Percentiles rank a stretch among this genome's conserved stretches.
Evolutionary conservation across 2,113 vertebrate genomes (phyloP).

Genomic region (Oreochromis niloticus): DNA sequence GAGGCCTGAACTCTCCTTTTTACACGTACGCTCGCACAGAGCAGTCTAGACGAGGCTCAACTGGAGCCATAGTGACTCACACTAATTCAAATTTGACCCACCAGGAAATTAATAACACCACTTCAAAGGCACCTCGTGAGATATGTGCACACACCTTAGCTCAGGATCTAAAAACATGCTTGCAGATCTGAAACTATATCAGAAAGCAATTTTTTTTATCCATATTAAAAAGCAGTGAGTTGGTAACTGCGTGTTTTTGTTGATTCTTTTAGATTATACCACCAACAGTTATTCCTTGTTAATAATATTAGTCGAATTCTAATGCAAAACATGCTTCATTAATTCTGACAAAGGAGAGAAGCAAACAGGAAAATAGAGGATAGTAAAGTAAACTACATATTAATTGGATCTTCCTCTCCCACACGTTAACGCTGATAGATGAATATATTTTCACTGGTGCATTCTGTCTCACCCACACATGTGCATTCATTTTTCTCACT

Average conservation of each 20-base stretch:
- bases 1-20: conserved; percentile 2
- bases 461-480: conserved; percentile 65
- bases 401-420: conserved; percentile 63
- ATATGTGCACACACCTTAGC: conserved; percentile 2
- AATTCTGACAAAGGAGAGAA: neutral
- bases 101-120: conserved; percentile 49
- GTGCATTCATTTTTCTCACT: conserved; percentile 17
- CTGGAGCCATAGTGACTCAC: conserved; percentile 32
- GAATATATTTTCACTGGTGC: conserved; percentile 62
- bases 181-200: neutral
- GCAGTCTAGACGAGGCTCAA: conserved; percentile 21
- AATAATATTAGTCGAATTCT: neutral
- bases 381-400: conserved; percentile 41
- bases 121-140: conserved; percentile 36
- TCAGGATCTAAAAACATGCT: neutral
- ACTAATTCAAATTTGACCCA: conserved; percentile 59
- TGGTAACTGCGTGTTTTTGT: neutral
- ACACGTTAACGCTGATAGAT: conserved; percentile 54
- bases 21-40: neutral
- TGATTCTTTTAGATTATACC: neutral
- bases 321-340: neutral
- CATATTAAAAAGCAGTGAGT: neutral
- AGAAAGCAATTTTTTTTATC: neutral
- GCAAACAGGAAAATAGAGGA: neutral
- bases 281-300: neutral